Evolutionary conservation across 64 coral and sea anemone genomes (phyloP), one percentile per base, ranked within the genome.

Genomic region (Acropora yongei): DNA sequence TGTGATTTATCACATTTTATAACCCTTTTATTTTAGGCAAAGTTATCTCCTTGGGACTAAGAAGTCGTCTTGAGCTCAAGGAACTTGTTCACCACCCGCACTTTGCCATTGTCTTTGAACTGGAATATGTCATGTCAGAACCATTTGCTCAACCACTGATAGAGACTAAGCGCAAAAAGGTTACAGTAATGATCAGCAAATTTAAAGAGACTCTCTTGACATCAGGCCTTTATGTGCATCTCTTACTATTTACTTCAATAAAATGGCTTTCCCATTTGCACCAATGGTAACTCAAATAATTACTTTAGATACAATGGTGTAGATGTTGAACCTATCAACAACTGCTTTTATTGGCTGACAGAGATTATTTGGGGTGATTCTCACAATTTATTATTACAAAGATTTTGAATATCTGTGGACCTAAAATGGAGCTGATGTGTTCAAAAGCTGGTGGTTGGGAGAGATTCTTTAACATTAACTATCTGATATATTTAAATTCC

Each of bases 101-200:
- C 17, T 96, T 96, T 86, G 94, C 94, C 4, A 92, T 98, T 87
- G 91, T 98, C 3, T 98, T 98, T 80, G 93, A 98, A 94, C 42
- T 98, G 50, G 90, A 98, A 41, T 98, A 98, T 88, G 91, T 98
- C 17, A 91, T 96, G 16, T 93, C 97, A 60, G 97, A 98, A 74
- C 94, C 94, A 72, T 98, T 91, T 91, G 89, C 97, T 43, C 94
- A 98, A 11, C 97, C 97, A 2, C 61, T 98, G 47, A 95, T 98
- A 57, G 92, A 94, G 41, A 90, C 92, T 39, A 96, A 96, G 48
- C 90, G 86, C 74, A 98, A 98, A 88, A 95, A 91, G 94, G 97
- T 98, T 58, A 30, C 30, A 30, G 30, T 30, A 30, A 30, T 30
- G 30, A 30, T 30, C 30, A 30, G 30, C 30, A 30, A 30, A 30